These are phyloP conservation scores for Halichondria panicea DNA, from an alignment of 37 sponge, comb jelly and placozoan genomes.

Conservation along the genomic window DNA sequence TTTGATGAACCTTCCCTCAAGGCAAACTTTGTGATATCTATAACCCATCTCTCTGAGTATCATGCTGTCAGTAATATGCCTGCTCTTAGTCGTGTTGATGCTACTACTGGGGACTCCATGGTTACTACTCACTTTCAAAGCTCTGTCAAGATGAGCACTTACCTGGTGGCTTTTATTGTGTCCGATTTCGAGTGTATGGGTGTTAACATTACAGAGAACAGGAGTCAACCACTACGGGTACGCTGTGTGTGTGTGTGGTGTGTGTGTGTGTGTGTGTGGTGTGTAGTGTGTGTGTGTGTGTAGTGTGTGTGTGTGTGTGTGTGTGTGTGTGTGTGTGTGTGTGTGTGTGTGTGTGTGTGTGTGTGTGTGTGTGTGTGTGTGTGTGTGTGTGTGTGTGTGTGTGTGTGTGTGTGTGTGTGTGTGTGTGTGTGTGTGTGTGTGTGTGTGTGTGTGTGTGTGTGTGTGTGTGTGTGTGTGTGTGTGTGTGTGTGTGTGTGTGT, in stretches of 20 bases:
- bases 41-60: constrained; percentile 51
- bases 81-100: not conserved
- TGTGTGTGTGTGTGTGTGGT: not conserved
- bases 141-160: constrained; percentile 89
- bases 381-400: no score
- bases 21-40: constrained; percentile 84
- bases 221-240: not conserved
- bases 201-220: constrained; percentile 8
- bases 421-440: no score
- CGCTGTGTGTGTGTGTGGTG: not conserved
- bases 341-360: no score
- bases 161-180: constrained; percentile 96
- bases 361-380: no score
- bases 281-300: not conserved
- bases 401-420: no score
- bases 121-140: constrained; percentile 68
- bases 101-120: not conserved
- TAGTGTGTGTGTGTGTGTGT: not conserved
- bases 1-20: constrained; percentile 97
- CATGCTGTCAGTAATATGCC: constrained; percentile 89
- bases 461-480: no score
- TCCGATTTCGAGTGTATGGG: constrained; percentile 73
- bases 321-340: no score
- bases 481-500: no score
- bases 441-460: no score